Base-by-base conservation (phyloP, 2,113 vertebrate genomes). In the Cephalopholis sonnerati region DNA sequence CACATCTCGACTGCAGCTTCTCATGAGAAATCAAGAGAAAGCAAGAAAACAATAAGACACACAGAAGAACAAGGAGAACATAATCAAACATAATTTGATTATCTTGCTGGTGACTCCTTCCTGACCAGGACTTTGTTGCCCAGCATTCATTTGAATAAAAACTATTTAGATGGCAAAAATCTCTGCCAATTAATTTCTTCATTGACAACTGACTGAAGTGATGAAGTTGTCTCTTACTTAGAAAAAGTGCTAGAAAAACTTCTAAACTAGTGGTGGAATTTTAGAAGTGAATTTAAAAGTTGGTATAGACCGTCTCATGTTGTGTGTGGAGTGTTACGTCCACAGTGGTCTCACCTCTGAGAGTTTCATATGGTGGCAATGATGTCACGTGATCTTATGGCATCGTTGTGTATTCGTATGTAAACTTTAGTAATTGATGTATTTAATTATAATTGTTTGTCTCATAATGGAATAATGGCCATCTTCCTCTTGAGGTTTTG, bases 51-150 rank as follows among this genome's bases (percentile, higher is more conserved):
- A 46, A 57, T 74, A 9, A 15, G 11, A 32, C 32, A 32, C 13
- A 22, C 3, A 25, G 32, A 78, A n/a, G 4, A 66, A 55, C 11
- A 84, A 48, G 15, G 16, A 20, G 2, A 65, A 54, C 70, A 54
- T 64, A 75, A 82, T 71, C 7, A 65, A 63, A 58, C 39, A 53
- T 51, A 29, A 67, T 48, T 69, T 53, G 4, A 55, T 77, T 66
- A 66, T 77, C 7, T 53, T 18, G 39, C 27, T 16, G 20, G 18
- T 54, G 51, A 68, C 27, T 62, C 2, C 20, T 63, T 29, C 54
- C 41, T 66, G 58, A 59, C 44, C 10, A 68, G 29, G 25, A 22
- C 22, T 3, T 36, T 46, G n/a, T 48, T 46, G 12, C 22, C 48
- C 54, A 39, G 50, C 24, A 68, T 51, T 39, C 18, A 80, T 57